phyloP scores from a whole-genome alignment of 1,140 invertebrate species.

The Cydia amplana region DNA sequence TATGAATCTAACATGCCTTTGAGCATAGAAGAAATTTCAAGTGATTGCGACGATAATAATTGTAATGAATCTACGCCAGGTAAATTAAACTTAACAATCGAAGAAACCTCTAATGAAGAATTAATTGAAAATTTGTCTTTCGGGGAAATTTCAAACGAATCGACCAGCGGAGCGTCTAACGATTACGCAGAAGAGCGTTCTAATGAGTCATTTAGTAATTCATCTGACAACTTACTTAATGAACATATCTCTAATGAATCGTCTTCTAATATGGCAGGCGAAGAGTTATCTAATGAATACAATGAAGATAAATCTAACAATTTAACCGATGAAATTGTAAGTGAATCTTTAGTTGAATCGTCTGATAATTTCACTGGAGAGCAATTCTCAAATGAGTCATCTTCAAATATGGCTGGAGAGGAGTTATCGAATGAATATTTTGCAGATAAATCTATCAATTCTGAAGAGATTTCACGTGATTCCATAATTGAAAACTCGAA shows the following conservation, averaged over 20 bases:
- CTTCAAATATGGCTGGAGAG: not conserved
- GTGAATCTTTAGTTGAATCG: not conserved
- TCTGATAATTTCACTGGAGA: not conserved
- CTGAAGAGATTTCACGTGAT: not conserved
- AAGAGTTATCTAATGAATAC: not conserved
- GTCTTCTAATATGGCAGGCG: not conserved
- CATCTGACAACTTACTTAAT: not conserved
- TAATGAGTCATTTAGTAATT: not conserved
- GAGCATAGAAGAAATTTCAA: not conserved
- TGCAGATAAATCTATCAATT: not conserved
- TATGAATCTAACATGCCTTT: constrained; percentile 4
- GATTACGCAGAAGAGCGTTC: not conserved
- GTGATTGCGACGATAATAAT: not conserved
- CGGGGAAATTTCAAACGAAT: not conserved
- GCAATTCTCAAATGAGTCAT: not conserved
- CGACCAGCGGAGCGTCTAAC: not conserved
- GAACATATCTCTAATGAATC: not conserved
- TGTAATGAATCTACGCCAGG: not conserved
- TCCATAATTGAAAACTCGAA: not conserved
- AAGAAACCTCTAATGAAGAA: not conserved
- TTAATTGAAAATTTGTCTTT: not conserved
- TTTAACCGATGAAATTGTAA: not conserved
- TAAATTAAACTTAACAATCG: not conserved
- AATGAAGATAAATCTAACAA: not conserved
- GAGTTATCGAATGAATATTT: not conserved